These are phyloP conservation scores for Melanophora roralis DNA, from an alignment of 2,888 invertebrate genomes.

Conservation along the genomic window DNA sequence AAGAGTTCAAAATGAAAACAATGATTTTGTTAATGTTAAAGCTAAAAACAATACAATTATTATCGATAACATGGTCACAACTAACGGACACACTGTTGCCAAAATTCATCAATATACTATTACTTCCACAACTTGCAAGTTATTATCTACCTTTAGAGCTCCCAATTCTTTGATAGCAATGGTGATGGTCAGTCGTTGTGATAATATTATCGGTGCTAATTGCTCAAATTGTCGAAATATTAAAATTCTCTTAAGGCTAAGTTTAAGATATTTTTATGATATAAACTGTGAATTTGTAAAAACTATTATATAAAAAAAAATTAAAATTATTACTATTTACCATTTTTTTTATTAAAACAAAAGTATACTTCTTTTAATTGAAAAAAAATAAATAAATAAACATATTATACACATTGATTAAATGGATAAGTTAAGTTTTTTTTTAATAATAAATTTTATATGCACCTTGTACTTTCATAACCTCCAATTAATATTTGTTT, in stretches of 20 bases:
- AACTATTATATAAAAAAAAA: constrained; percentile 22
- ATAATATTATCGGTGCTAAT: constrained; percentile 65
- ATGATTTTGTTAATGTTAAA: constrained; percentile 16
- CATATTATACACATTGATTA: constrained; percentile 2
- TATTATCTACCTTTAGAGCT: background rate
- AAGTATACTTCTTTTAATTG: background rate
- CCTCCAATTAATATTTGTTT: too few relatives aligned
- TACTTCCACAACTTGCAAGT: background rate
- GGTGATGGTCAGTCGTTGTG: constrained; percentile 28
- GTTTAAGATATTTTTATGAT: constrained; percentile 71
- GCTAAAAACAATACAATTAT: constrained; percentile 60
- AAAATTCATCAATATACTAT: constrained; percentile 6
- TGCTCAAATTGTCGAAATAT: constrained; percentile 73
- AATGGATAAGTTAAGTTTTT: constrained; percentile 23
- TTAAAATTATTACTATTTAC: background rate
- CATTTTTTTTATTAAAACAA: too few relatives aligned
- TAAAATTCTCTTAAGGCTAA: constrained; percentile 70
- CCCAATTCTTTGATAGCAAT: background rate
- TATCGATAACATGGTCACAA: constrained; percentile 50
- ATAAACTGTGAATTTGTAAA: constrained; percentile 72
- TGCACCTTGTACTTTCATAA: too few relatives aligned
- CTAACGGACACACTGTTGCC: constrained; percentile 4
- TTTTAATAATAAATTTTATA: too few relatives aligned
- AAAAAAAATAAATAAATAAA: constrained; percentile 1
- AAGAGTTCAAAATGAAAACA: constrained; percentile 34